Evolutionary conservation across 2,113 vertebrate species (phyloP).

Genomic region (Puntigrus tetrazona): DNA sequence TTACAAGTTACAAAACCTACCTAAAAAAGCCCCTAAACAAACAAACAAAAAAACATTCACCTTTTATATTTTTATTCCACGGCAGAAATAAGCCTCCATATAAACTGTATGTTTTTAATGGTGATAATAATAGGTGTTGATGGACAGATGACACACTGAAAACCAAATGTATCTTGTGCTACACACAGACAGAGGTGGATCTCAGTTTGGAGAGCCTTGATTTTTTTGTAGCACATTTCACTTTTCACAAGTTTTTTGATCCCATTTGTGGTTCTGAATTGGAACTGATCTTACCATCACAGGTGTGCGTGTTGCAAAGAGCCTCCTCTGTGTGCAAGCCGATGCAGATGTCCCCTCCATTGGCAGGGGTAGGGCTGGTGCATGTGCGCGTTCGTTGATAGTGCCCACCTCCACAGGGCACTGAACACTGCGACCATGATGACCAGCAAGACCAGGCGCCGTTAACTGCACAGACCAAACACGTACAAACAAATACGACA

Average conservation of each 20-base stretch:
- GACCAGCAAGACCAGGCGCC: conserved; percentile 98
- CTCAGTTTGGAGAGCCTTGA: background rate
- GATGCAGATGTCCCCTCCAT: conserved; percentile 92
- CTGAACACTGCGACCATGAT: conserved; percentile 93
- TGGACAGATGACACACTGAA: background rate
- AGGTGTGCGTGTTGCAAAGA: conserved; percentile 91
- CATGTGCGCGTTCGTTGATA: conserved; percentile 94
- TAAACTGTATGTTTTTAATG: conserved; percentile 4
- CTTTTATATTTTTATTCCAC: too few species aligned
- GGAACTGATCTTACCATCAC: conserved; percentile 81
- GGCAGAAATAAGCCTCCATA: too few species aligned
- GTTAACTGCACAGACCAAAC: conserved; percentile 77
- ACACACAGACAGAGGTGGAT: conserved; percentile 36
- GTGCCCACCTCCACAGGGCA: conserved; percentile 92
- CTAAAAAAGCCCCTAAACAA: background rate
- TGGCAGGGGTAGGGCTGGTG: conserved; percentile 82
- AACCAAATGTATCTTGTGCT: conserved; percentile 35
- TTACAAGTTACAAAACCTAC: too few species aligned
- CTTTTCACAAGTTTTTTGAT: background rate
- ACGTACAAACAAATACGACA: conserved; percentile 51
- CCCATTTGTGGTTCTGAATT: background rate
- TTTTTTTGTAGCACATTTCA: background rate
- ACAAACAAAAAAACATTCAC: background rate
- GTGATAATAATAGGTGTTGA: conserved; percentile 23
- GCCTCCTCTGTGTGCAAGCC: conserved; percentile 97